These are phyloP conservation scores for Fragum sueziense DNA, from an alignment of 2,888 invertebrate genomes.

Conservation along the genomic window DNA sequence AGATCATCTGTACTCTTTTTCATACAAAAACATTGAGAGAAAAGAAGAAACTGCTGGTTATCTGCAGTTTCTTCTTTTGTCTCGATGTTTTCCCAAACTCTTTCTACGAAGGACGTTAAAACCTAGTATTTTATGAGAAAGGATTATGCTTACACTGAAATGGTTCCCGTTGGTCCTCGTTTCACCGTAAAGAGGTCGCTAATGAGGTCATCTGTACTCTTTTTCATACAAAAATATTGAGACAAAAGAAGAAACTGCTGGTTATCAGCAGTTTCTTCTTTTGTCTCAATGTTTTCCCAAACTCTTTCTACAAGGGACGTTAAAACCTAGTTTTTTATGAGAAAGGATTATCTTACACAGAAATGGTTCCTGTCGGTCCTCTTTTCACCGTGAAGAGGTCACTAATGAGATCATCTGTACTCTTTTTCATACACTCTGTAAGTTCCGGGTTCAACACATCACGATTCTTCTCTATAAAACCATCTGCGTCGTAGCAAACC, in stretches of 20 bases:
- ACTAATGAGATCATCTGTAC: slow-evolving; percentile 69
- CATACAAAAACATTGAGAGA: too few species aligned
- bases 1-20: slow-evolving; percentile 69
- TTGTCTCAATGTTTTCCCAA: too few species aligned
- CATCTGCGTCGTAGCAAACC: slow-evolving; percentile 73
- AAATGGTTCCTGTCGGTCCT: slow-evolving; percentile 69
- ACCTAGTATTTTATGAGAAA: too few species aligned
- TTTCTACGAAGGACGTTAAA: too few species aligned
- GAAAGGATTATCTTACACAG: too few species aligned
- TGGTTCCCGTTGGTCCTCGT: slow-evolving; percentile 67
- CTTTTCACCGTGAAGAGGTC: slow-evolving; percentile 71
- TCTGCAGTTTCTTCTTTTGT: too few species aligned
- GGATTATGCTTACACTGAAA: slow-evolving; percentile 59
- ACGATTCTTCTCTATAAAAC: slow-evolving; percentile 77
- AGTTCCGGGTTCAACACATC: slow-evolving; percentile 72
- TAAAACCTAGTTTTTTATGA: too few species aligned
- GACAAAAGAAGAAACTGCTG: too few species aligned
- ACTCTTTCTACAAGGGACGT: too few species aligned
- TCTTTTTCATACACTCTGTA: slow-evolving; percentile 68
- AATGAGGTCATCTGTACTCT: slow-evolving; percentile 71
- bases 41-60: too few species aligned
- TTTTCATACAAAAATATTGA: slow-evolving; percentile 67
- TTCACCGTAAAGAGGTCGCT: slow-evolving; percentile 70
- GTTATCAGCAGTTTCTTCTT: too few species aligned
- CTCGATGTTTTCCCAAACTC: too few species aligned